Conservation (phyloP, 2,113 vertebrate species). For the Enhydra lutris region DNA sequence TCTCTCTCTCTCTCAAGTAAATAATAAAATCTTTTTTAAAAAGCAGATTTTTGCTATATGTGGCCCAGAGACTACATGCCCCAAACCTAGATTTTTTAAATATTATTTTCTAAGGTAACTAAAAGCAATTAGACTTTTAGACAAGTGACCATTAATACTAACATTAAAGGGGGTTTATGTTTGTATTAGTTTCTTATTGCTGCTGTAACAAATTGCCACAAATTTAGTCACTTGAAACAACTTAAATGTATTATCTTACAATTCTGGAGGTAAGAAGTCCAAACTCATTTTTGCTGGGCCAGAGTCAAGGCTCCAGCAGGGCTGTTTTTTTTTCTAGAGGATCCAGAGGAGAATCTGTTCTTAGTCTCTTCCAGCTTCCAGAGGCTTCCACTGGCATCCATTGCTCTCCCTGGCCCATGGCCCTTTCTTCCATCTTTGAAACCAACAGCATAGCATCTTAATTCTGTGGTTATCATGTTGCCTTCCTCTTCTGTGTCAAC, state of each 20-base stretch:
- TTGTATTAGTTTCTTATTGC: neutral
- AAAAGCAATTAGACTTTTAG: neutral
- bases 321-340: neutral
- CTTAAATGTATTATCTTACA: neutral
- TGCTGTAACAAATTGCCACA: neutral
- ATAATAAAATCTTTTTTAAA: neutral
- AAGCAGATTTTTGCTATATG: neutral
- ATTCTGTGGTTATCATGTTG: neutral
- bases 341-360: neutral
- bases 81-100: neutral
- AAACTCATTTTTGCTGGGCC: neutral
- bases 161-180: neutral
- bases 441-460: neutral
- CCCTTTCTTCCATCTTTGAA: neutral
- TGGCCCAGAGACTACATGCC: neutral
- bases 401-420: neutral
- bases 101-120: neutral
- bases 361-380: neutral
- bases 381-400: neutral
- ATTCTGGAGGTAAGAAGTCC: neutral
- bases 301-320: neutral
- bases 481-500: neutral
- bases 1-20: neutral
- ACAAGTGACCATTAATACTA: neutral
- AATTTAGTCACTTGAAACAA: neutral